Conservation (phyloP, 2,113 vertebrate species). For the Hydrolagus affinis region DNA sequence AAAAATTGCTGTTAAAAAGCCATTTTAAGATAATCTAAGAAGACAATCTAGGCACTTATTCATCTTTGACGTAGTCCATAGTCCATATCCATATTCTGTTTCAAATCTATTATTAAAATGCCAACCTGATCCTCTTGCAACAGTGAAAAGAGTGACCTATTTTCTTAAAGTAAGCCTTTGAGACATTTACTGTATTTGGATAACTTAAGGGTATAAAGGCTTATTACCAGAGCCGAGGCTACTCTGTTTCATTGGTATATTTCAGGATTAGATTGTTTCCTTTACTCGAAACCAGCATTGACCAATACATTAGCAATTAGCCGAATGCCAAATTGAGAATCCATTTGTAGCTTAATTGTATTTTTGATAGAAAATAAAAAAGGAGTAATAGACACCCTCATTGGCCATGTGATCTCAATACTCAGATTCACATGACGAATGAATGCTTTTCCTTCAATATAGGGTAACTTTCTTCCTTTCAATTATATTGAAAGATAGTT, state of each 20-base stretch:
- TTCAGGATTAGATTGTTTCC: not conserved
- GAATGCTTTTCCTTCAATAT: too few relatives aligned
- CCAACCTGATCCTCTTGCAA: not conserved
- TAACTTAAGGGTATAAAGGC: not conserved
- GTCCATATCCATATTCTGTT: not conserved
- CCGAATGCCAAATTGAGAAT: not conserved
- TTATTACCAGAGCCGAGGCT: not conserved
- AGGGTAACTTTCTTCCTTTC: too few relatives aligned
- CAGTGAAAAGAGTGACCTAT: not conserved
- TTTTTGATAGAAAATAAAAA: too few relatives aligned
- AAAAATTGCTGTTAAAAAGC: not conserved
- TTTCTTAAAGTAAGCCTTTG: not conserved
- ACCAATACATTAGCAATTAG: not conserved
- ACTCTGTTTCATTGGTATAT: not conserved
- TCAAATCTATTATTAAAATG: not conserved
- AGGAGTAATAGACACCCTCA: too few relatives aligned
- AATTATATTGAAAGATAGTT: too few relatives aligned
- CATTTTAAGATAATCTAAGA: not conserved
- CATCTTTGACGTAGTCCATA: not conserved
- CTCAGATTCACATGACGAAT: too few relatives aligned
- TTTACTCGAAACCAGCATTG: not conserved
- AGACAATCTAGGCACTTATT: not conserved
- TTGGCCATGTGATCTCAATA: too few relatives aligned
- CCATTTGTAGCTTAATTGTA: not conserved
- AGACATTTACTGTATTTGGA: not conserved